Evolutionary conservation across 2,113 vertebrate species (phyloP), one percentile per base, ranked within the genome.

Genomic region (Heliornis fulica): DNA sequence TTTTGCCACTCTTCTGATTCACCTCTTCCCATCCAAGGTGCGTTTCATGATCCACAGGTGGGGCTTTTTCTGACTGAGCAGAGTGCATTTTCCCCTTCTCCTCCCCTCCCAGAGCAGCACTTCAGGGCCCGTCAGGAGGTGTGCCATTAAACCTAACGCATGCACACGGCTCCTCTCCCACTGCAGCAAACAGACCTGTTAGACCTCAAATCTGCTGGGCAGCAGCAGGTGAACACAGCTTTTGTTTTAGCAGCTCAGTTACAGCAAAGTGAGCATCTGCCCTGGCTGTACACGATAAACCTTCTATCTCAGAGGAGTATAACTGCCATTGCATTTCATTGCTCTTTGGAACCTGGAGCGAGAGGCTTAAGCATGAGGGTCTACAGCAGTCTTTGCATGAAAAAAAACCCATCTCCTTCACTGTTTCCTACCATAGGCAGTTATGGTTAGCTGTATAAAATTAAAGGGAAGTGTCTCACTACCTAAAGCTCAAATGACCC

Each of bases 231-330:
- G 94, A 97, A 97, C 95, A 93, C 56, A 68, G 81, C 70, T 91
- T 98, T 97, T 96, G 94, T 97, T 98, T 97, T 93, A 97, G 93
- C 59, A 95, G 97, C 87, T 95, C 72, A 70, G 80, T 84, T 92
- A 90, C 79, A 94, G 70, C 83, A 94, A 91, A 79, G 53, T 28
- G 87, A 96, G 90, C 94, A 97, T 96, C 95, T 96, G 89, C 72
- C 94, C 77, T 87, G 59, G 72, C 83, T 93, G 90, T 75, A 96
- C 63, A 97, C 93, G 97, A 97, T 91, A 96, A 96, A 94, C 68
- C 88, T 92, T 81, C 88, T 90, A 94, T 95, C 93, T 96, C 80
- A 96, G 88, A 77, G 65, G 46, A 90, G 59, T 50, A 34, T 69
- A 97, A 97, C 51, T 97, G 95, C 91, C 82, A 89, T 65, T 87